These are phyloP conservation scores for Anniella stebbinsi DNA, from an alignment of 2,797 vertebrate genomes.

Conservation along the genomic window DNA sequence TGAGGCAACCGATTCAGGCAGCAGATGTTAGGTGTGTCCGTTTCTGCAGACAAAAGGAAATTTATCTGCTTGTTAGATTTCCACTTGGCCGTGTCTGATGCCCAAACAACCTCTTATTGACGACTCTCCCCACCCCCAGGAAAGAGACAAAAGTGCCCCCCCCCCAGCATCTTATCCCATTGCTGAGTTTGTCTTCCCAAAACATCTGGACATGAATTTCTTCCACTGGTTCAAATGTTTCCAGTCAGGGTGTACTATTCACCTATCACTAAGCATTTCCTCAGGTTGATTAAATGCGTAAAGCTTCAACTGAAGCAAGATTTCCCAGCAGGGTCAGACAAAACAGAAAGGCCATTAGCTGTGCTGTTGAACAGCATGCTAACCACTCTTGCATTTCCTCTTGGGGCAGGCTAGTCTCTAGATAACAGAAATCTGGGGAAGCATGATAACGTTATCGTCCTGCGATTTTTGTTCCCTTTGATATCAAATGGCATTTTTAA, in stretches of 20 bases:
- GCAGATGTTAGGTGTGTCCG: not conserved
- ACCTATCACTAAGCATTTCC: not conserved
- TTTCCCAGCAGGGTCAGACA: not conserved
- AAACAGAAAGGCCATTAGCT: fast-evolving
- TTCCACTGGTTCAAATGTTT: not conserved
- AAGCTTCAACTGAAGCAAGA: not conserved
- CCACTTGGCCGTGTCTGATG: not conserved
- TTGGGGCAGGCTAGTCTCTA: slow-evolving; percentile 1
- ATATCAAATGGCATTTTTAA: slow-evolving; percentile 33
- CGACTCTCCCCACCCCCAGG: too few species aligned
- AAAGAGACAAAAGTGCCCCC: not conserved
- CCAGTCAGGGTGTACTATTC: not conserved
- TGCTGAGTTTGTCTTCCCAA: not conserved
- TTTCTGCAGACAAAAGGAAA: not conserved
- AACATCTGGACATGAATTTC: not conserved
- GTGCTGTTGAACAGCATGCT: slow-evolving; percentile 20
- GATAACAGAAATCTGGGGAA: not conserved
- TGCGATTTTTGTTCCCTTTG: slow-evolving; percentile 30
- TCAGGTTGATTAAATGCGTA: not conserved
- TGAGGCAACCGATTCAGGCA: too few species aligned
- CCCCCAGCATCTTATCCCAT: not conserved
- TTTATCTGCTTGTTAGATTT: not conserved
- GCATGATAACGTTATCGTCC: not conserved
- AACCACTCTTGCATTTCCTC: not conserved
- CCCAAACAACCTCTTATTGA: not conserved